Base-by-base conservation (phyloP, 2,797 vertebrate genomes). In the Onychomys arenicola region DNA sequence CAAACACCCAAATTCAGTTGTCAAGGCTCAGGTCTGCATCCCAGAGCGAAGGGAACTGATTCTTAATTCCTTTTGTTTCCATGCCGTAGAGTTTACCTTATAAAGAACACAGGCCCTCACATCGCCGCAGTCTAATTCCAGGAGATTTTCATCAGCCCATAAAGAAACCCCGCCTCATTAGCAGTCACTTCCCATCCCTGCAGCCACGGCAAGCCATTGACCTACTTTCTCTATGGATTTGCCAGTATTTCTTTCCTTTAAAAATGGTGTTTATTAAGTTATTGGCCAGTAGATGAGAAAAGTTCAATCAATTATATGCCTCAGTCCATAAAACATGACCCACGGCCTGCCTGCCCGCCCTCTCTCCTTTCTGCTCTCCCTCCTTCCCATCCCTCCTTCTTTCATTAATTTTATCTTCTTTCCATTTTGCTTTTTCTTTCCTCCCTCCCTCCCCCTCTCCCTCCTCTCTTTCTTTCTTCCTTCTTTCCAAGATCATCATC, bases 231-330 rank as follows among this genome's bases (percentile, higher is more conserved):
- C 9, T 21, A 23, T 17, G 57, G 67, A 55, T 67, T 71, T 87
- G 73, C 32, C 78, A 37, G 2, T 29, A n/a, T 85, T 76, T 40
- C n/a, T n/a, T 86, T 81, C 80, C 83, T 87, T 89, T 84, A 61
- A 81, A 89, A 57, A 12, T 63, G 32, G n/a, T 55, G 67, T 83
- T 94, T 93, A 71, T 91, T 94, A 91, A 89, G 78, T 71, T 86
- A 69, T 40, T 76, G 95, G 59, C 89, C 76, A 69, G n/a, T 63
- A 5, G 71, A 43, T 57, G 67, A 82, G 43, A 81, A 87, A 76
- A 83, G 49, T 63, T 85, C 69, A 88, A 90, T 93, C 61, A 89
- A 78, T 89, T 89, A 46, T 61, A 40, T 23, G 71, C 34, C 87
- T 89, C 55, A 61, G 71, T 76, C 55, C 71, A 89, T 89, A 76